Base-by-base conservation (phyloP, 1,140 invertebrate genomes). In the Drosophila littoralis region DNA sequence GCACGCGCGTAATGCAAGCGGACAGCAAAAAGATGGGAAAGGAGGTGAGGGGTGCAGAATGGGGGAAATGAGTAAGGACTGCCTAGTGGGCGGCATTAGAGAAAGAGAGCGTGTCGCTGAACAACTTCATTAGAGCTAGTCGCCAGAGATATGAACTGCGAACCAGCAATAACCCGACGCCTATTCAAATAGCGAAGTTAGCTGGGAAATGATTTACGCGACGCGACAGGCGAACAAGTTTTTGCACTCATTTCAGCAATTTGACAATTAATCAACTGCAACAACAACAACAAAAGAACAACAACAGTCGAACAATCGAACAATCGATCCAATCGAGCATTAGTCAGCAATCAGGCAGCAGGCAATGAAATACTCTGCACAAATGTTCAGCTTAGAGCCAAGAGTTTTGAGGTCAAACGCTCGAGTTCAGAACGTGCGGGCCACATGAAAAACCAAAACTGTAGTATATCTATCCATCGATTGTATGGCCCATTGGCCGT, bases 161-260 rank as follows among this genome's bases (percentile, higher is more conserved):
- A 64, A 77, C 61, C 28, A 33, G 10, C n/a, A 10, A 36, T 54
- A 54, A 63, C 36, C 42, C 38, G 10, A 64, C 13, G 69, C 38
- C 60, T 43, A 51, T 51, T 51, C 42, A 42, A 69, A 75, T 50
- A 57, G 12, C 50, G 52, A 46, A 38, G 57, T 46, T 22, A 17
- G 13, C 45, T 40, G 36, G 51, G 69, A 82, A 83, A 89, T 89
- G 84, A 89, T 89, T 89, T 89, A 89, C 84, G 85, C 77, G 38
- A 50, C 38, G 77, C 81, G 77, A 77, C 80, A 83, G 75, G 55
- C 80, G 67, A 84, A 89, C 84, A 89, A 85, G 84, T 89, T 81
- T 89, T 89, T 89, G 84, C 85, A 89, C 84, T 89, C 84, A 90
- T 89, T 89, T 89, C 77, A 89, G 75, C 84, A 89, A 89, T 89